A percentile compares a stretch with the other conserved stretches of the same genome.
Conservation (phyloP, 2,797 vertebrate genomes). For the Naso thynnoides region DNA sequence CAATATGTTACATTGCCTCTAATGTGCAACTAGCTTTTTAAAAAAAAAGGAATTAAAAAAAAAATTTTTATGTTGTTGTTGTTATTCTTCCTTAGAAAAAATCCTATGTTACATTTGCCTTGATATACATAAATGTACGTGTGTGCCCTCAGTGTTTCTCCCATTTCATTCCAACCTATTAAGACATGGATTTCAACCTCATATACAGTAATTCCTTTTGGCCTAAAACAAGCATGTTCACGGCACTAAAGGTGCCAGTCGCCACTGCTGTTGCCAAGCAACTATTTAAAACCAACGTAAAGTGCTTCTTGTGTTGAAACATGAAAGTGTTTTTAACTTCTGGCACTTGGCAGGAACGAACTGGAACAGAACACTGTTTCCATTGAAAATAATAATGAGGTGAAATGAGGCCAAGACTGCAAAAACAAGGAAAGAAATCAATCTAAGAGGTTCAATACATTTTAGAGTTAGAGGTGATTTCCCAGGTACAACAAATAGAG, state of each 20-base stretch:
- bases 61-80: too few relatives aligned
- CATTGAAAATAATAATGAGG: conserved; percentile 60
- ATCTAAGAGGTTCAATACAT: conserved; percentile 39
- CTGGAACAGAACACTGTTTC: conserved; percentile 36
- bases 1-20: neutral
- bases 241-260: conserved; percentile 5
- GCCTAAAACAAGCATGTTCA: conserved; percentile 12
- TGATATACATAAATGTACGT: neutral
- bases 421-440: conserved; percentile 52
- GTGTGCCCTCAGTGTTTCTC: neutral
- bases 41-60: too few relatives aligned
- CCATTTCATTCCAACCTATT: conserved; percentile 1
- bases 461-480: conserved; percentile 35
- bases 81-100: neutral
- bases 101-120: neutral
- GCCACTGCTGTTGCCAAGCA: conserved; percentile 34
- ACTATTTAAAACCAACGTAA: conserved; percentile 48
- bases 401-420: conserved; percentile 41
- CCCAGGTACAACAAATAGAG: conserved; percentile 28
- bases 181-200: conserved; percentile 53
- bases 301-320: conserved; percentile 28
- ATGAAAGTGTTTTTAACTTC: conserved; percentile 54
- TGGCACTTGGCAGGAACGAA: conserved; percentile 40
- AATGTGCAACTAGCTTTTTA: conserved; percentile 5
- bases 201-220: conserved; percentile 44